Evolutionary conservation across 1,140 invertebrate genomes (phyloP).

Genomic region (Solenopsis fugax): DNA sequence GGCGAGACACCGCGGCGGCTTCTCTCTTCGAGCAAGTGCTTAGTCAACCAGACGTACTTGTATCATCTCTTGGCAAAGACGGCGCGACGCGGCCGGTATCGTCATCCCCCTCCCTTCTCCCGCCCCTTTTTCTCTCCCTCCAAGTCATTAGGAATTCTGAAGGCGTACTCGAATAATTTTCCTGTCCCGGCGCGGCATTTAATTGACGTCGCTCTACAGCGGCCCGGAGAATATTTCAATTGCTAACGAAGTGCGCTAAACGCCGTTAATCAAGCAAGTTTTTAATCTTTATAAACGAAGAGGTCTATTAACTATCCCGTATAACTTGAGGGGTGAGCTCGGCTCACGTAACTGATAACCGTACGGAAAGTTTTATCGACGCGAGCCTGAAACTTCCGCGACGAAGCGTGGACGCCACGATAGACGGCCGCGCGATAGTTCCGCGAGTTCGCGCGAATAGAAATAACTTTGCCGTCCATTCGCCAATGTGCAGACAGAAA

Average conservation of each 20-base stretch:
- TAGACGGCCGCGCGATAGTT: background rate
- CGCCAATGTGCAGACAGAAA: background rate
- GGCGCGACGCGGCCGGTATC: background rate
- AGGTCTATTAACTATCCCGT: constrained; percentile 30
- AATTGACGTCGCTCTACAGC: constrained; percentile 52
- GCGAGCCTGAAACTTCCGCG: constrained; percentile 22
- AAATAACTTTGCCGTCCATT: constrained; percentile 24
- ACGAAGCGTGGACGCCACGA: background rate
- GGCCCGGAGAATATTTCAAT: constrained; percentile 61
- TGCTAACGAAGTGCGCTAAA: constrained; percentile 61
- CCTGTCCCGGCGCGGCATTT: constrained; percentile 5
- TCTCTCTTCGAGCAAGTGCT: background rate
- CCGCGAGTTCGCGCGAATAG: background rate
- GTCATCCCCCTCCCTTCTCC: too few species aligned
- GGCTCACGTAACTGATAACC: constrained; percentile 32
- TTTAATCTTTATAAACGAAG: constrained; percentile 61
- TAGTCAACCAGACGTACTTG: constrained; percentile 34
- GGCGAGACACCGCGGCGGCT: background rate
- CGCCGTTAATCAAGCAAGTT: constrained; percentile 64
- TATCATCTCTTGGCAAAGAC: constrained; percentile 35
- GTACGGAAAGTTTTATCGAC: constrained; percentile 35
- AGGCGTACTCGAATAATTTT: constrained; percentile 52
- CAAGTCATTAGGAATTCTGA: constrained; percentile 51
- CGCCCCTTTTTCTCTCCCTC: background rate
- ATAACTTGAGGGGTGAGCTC: constrained; percentile 6